phyloP scores from a whole-genome alignment of 2,888 invertebrate species.

The Himalopsyche anomala region DNA sequence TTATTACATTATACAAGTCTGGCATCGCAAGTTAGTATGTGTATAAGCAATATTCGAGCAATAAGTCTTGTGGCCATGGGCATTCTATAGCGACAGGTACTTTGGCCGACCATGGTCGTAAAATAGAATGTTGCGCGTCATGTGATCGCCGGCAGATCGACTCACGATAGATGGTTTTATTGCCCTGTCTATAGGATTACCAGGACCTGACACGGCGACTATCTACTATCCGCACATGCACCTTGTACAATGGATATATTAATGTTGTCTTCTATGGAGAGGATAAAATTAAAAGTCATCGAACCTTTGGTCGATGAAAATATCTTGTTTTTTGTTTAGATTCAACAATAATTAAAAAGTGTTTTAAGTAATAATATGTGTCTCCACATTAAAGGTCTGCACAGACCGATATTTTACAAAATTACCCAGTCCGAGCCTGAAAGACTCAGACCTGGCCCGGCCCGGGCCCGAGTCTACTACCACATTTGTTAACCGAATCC shows the following conservation, averaged over 20 bases:
- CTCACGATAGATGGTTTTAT: constrained; percentile 60
- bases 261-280: not conserved
- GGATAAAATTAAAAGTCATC: constrained; percentile 2
- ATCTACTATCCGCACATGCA: constrained; percentile 39
- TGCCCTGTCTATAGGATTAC: constrained; percentile 54
- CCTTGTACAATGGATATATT: constrained; percentile 49
- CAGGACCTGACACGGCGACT: constrained; percentile 51
- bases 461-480: too few species aligned
- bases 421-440: too few species aligned
- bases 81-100: constrained; percentile 30
- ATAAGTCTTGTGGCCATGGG: constrained; percentile 31
- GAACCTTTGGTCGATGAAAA: not conserved
- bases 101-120: constrained; percentile 23
- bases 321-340: not conserved
- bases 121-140: constrained; percentile 26
- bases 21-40: not conserved
- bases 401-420: too few species aligned
- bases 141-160: constrained; percentile 53
- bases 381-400: too few species aligned
- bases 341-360: not conserved
- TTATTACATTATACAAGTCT: not conserved
- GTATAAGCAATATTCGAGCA: constrained; percentile 2
- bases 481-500: too few species aligned
- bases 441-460: too few species aligned
- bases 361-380: too few species aligned